phyloP scores from a whole-genome alignment of 2,113 vertebrate species.

The Charadrius vociferus region DNA sequence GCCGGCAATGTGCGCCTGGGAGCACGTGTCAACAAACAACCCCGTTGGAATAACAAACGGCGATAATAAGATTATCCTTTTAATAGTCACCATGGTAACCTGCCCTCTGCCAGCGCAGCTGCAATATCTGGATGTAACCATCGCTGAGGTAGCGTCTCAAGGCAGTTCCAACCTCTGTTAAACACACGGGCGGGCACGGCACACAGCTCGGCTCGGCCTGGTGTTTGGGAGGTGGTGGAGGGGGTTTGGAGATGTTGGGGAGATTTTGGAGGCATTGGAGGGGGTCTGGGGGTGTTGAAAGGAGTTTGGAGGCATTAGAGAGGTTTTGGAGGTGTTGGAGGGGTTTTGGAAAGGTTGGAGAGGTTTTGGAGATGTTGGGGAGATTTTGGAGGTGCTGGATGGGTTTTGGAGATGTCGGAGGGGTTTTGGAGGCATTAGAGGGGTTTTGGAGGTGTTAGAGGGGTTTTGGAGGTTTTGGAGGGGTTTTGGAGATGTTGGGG shows the following conservation, averaged over 20 bases:
- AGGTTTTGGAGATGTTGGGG: not conserved
- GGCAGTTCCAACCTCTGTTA: not conserved
- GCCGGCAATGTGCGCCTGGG: not conserved
- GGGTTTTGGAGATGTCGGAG: not conserved
- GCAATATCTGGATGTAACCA: not conserved
- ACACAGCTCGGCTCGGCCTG: rapidly evolving
- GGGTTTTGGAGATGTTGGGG: not conserved
- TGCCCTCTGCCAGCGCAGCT: not conserved
- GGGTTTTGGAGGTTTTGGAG: not conserved
- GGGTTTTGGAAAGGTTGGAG: not conserved
- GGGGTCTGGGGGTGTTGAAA: not conserved
- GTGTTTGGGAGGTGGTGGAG: rapidly evolving
- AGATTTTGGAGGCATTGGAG: not conserved
- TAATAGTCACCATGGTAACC: not conserved
- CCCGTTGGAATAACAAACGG: rapidly evolving
- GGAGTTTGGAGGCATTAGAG: not conserved
- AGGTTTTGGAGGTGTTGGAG: not conserved
- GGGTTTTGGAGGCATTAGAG: rapidly evolving
- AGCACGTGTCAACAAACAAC: not conserved
- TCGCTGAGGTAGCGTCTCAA: not conserved
- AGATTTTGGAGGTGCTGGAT: rapidly evolving
- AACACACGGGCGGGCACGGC: rapidly evolving
- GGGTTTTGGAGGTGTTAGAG: not conserved
- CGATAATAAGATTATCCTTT: not conserved
- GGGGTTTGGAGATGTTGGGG: no score